Evolutionary conservation across 2,113 vertebrate species (phyloP).

Genomic region (Morone chrysops): DNA sequence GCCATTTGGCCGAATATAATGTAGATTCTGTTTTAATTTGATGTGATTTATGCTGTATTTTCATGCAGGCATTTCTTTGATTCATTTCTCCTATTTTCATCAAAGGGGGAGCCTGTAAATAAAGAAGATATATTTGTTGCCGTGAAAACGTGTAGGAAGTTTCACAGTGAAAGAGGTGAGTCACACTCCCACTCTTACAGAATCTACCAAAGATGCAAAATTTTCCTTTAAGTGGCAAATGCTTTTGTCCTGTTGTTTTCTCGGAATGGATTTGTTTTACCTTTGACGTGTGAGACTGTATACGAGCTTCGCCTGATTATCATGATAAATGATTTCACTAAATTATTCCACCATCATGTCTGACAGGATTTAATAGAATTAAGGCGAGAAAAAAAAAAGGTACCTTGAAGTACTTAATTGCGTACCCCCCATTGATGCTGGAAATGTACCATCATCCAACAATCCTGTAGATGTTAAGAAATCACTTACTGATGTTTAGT

Average conservation of each 20-base stretch:
- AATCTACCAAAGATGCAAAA: background rate
- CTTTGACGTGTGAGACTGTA: conserved; percentile 36
- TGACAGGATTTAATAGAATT: conserved; percentile 23
- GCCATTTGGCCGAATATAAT: conserved; percentile 3
- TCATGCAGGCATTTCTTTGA: conserved; percentile 14
- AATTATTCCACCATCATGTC: conserved; percentile 8
- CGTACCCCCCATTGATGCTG: background rate
- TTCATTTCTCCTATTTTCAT: conserved; percentile 27
- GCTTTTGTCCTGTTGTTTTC: conserved; percentile 21
- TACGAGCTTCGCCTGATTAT: conserved; percentile 18
- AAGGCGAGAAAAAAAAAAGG: background rate
- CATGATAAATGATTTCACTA: background rate
- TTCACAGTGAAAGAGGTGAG: conserved; percentile 95
- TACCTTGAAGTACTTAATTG: background rate
- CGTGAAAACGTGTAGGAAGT: conserved; percentile 96
- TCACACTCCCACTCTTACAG: conserved; percentile 44
- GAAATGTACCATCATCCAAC: conserved; percentile 10
- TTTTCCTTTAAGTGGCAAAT: background rate
- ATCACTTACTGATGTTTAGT: background rate
- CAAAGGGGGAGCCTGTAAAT: conserved; percentile 89
- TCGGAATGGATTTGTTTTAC: conserved; percentile 48
- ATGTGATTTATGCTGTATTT: conserved; percentile 12
- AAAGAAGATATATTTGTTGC: conserved; percentile 93
- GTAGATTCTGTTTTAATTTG: background rate
- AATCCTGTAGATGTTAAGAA: conserved; percentile 17